Base-by-base conservation (phyloP, 1,140 invertebrate genomes). In the Papilio dardanus region DNA sequence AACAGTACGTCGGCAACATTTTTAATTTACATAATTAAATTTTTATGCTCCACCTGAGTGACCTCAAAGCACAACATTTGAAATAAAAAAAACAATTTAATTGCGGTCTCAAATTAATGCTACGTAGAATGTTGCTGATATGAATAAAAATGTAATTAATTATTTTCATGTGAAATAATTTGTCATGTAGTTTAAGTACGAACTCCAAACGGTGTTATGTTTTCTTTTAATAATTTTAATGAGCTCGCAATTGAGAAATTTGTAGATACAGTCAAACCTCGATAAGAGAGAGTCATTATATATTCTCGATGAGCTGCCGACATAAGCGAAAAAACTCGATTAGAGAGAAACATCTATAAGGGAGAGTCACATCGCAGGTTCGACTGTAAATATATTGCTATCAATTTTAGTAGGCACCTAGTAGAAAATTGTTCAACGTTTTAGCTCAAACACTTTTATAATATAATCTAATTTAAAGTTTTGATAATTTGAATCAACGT, bases 21-120 rank as follows among this genome's bases (percentile, higher is more conserved):
- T 54, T 54, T 54, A 54, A 54, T 54, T 54, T 24, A 54, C 50
- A 54, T 54, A 54, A 54, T 54, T 54, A 54, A 54, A 28, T 54
- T 54, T 54, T 54, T 54, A 54, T 54, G 50, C 50, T 28, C 10
- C 21, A 54, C 50, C 50, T 24, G 50, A 24, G 10, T 24, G 50
- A 21, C 50, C 10, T 54, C 50, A 54, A 54, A 2, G 50, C 50
- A 54, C 21, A 54, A 54, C 8, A 54, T 54, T 54, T 54, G 46
- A 54, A 54, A 54, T 54, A 54, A 54, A 54, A 50, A 54, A n/a
- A 54, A 50, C 1, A 24, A 54, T 54, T 46, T 46, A 54, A 54
- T 54, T 54, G 46, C 46, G 46, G 46, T 54, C 19, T 21, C 19
- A 54, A 54, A 54, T 54, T 24, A 54, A 24, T 46, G 5, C 42